A percentile compares a stretch with the other conserved stretches of the same genome.
Evolutionary conservation across 2,113 vertebrate species (phyloP).

Genomic region (Sterrhoptilus dennistouni): DNA sequence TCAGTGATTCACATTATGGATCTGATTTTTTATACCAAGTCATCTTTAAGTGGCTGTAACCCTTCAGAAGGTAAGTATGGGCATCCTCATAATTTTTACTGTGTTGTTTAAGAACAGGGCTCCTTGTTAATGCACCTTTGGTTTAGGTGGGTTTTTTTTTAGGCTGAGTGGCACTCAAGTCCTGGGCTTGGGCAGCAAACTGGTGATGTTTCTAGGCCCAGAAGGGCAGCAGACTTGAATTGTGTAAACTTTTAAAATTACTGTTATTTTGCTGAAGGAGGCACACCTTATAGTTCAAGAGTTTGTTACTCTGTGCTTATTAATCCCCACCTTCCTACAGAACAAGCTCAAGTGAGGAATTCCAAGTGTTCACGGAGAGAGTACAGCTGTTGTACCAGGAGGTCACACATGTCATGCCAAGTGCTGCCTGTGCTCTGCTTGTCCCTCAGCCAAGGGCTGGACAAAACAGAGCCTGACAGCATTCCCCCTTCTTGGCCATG

Average conservation of each 20-base stretch:
- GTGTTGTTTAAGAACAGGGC: background rate
- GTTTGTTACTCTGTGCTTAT: background rate
- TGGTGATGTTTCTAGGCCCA: background rate
- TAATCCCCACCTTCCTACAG: background rate
- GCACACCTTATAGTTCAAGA: background rate
- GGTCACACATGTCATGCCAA: accelerated
- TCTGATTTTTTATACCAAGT: background rate
- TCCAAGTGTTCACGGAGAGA: accelerated
- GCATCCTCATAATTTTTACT: accelerated
- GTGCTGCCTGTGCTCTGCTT: background rate
- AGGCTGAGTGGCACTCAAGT: background rate
- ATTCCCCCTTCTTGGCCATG: accelerated
- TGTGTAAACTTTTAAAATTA: background rate
- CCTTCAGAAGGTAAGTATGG: background rate
- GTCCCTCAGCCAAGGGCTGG: too few relatives aligned
- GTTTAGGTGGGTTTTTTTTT: accelerated
- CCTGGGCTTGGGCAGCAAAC: background rate
- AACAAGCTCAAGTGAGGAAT: background rate
- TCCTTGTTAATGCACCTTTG: background rate
- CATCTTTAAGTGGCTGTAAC: background rate
- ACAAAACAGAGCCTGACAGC: accelerated
- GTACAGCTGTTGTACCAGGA: background rate
- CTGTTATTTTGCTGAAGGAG: background rate
- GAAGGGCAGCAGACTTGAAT: background rate
- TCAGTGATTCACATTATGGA: background rate